Conservation (phyloP, 2,797 vertebrate genomes). For the Limnodromus scolopaceus region DNA sequence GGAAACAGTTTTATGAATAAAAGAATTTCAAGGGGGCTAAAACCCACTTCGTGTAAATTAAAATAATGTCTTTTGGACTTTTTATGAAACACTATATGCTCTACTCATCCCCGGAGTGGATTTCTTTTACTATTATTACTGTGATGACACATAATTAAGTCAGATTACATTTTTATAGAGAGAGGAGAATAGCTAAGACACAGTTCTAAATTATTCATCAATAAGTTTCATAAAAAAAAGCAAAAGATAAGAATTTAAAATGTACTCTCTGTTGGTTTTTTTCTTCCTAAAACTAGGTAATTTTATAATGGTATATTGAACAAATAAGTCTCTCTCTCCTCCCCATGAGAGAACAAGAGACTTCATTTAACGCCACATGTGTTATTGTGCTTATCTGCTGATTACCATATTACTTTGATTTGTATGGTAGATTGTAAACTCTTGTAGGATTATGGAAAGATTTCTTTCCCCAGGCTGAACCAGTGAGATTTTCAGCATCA, state of each 20-base stretch:
- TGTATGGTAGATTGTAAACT: slow-evolving; percentile 72
- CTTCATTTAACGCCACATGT: slow-evolving; percentile 72
- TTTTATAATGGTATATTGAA: slow-evolving; percentile 74
- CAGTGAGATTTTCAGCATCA: slow-evolving; percentile 66
- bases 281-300: slow-evolving; percentile 68
- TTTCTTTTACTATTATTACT: slow-evolving; percentile 71
- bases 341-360: slow-evolving; percentile 72
- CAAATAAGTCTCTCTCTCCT: slow-evolving; percentile 67
- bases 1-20: slow-evolving; percentile 27
- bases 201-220: slow-evolving; percentile 78
- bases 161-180: slow-evolving; percentile 72
- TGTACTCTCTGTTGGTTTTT: slow-evolving; percentile 1
- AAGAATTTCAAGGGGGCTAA: slow-evolving; percentile 12
- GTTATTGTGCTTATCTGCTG: slow-evolving; percentile 70
- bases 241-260: slow-evolving; percentile 67
- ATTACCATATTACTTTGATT: slow-evolving; percentile 77
- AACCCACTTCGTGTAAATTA: slow-evolving; percentile 48
- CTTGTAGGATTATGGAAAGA: slow-evolving; percentile 68
- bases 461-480: slow-evolving; percentile 62
- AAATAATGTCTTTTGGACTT: slow-evolving; percentile 67
- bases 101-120: slow-evolving; percentile 50
- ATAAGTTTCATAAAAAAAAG: slow-evolving; percentile 56
- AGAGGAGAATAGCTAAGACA: slow-evolving; percentile 64
- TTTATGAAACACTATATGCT: slow-evolving; percentile 68
- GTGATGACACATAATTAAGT: slow-evolving; percentile 77